These are phyloP conservation scores for Doryteuthis pealeii DNA, from an alignment of 1,140 invertebrate genomes.

Conservation along the genomic window DNA sequence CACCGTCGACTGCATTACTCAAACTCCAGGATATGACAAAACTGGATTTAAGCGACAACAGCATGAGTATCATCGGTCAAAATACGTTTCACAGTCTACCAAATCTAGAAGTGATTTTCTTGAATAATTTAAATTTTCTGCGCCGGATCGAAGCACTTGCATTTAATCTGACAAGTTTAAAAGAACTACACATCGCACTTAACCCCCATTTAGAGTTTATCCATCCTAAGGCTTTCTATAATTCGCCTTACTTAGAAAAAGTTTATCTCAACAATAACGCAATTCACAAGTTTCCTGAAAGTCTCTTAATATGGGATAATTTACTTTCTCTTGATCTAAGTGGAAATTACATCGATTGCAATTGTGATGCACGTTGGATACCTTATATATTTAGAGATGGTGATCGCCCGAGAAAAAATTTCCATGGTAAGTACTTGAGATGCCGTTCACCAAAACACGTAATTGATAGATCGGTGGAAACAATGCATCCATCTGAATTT, in stretches of 20 bases:
- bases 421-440: not conserved
- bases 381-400: not conserved
- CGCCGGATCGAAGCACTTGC: not conserved
- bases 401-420: not conserved
- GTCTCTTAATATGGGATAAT: not conserved
- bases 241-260: not conserved
- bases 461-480: not conserved
- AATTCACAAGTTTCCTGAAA: not conserved
- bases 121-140: not conserved
- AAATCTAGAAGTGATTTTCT: not conserved
- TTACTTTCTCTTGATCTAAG: not conserved
- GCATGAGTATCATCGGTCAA: not conserved
- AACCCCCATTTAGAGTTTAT: not conserved
- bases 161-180: not conserved
- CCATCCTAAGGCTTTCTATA: not conserved
- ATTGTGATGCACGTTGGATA: constrained; percentile 8
- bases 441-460: not conserved
- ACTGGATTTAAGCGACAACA: not conserved
- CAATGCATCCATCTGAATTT: not conserved
- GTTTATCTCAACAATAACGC: constrained; percentile 6
- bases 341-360: not conserved
- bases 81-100: not conserved
- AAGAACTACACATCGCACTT: not conserved
- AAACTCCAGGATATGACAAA: not conserved
- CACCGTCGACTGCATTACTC: not conserved